phyloP scores from a whole-genome alignment of 1,140 invertebrate species.

The Maniola jurtina region DNA sequence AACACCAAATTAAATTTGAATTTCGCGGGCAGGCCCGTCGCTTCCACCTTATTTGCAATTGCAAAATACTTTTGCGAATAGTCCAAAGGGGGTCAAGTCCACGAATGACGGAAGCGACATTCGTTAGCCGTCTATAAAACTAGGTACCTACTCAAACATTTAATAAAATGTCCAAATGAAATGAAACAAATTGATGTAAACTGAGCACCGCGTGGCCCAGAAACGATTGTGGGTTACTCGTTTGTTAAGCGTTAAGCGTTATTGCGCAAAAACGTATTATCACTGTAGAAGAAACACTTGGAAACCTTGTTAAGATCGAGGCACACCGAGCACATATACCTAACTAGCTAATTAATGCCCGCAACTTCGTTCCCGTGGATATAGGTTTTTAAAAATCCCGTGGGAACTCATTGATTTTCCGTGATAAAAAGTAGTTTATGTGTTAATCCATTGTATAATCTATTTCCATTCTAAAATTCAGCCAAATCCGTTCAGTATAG shows the following conservation, averaged over 20 bases:
- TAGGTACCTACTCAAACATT: not conserved
- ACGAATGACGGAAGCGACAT: not conserved
- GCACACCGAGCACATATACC: not conserved
- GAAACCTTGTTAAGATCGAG: conserved; percentile 2
- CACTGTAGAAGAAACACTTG: not conserved
- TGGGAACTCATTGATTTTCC: too few species aligned
- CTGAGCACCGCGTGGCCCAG: not conserved
- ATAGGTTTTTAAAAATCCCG: too few species aligned
- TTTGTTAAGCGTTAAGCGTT: not conserved
- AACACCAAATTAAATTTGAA: too few species aligned
- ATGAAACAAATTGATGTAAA: not conserved
- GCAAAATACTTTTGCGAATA: too few species aligned
- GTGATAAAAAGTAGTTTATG: too few species aligned
- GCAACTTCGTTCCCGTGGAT: too few species aligned
- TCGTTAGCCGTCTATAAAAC: not conserved
- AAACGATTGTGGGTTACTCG: not conserved
- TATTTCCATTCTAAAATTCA: too few species aligned
- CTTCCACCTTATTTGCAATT: too few species aligned
- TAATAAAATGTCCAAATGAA: not conserved
- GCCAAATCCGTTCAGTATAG: too few species aligned
- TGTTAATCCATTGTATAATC: too few species aligned
- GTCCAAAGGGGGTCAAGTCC: not conserved
- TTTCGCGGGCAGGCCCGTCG: too few species aligned
- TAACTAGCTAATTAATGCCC: too few species aligned
- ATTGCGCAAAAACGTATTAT: conserved; percentile 12